Base-by-base conservation (phyloP, 2,888 invertebrate species). In the Aphodius granarius region DNA sequence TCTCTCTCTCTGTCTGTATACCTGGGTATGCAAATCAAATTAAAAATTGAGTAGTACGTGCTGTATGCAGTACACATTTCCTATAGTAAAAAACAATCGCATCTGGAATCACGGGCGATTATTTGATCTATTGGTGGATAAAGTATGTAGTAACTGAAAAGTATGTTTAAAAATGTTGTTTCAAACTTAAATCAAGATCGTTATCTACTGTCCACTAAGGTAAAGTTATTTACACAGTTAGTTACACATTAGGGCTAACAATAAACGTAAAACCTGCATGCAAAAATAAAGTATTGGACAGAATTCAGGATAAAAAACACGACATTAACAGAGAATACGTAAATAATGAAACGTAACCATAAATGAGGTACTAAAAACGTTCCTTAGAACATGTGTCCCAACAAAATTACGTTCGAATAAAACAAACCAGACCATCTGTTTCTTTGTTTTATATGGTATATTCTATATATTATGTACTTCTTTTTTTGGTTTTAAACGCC, bases 21-120 rank as follows among this genome's bases (percentile, higher is more conserved):
- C 84, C 85, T 85, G 84, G 80, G 82, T 83, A 84, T 84, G 84
- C 83, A 84, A 84, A 84, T 84, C 79, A 80, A 84, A 85, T 85
- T 83, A 84, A 81, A 68, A 68, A 68, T 43, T 43, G 9, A 43
- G 43, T 6, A 43, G 43, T 43, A 43, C 43, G 43, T 13, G 9
- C 1, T 0, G 43, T 43, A 43, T 16, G 16, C 13, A 13, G 18
- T 17, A 13, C 20, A 66, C 18, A 66, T 13, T 66, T 66, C 20
- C 6, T n/a, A 6, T 13, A 66, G 19, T 13, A 19, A 66, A 68
- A 20, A 68, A n/a, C 68, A 68, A 68, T 68, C 22, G 22, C 22
- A 15, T 68, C n/a, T 68, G 68, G 18, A 68, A 68, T 68, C 68
- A 20, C 68, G 20, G 68, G 22, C 21, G 22, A 20, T n/a, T 68